Percentiles rank a stretch among this genome's conserved stretches.
Conservation (phyloP, 2,888 invertebrate genomes). For the Aelia acuminata region DNA sequence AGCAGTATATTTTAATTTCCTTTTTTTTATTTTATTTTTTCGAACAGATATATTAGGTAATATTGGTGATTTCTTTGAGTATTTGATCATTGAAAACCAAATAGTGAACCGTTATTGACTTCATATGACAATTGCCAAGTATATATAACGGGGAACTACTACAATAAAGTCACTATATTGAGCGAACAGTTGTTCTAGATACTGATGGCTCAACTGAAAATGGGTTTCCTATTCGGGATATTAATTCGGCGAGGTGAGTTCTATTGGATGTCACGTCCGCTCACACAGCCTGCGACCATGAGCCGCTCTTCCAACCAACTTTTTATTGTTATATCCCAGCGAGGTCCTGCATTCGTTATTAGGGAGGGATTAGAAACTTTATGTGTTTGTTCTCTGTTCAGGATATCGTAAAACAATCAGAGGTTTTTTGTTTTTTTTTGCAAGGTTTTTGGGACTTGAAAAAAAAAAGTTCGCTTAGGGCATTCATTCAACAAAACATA, state of each 20-base stretch:
- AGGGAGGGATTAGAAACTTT: conserved; percentile 8
- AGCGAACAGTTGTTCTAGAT: neutral
- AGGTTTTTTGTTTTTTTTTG: neutral
- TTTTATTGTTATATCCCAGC: conserved; percentile 33
- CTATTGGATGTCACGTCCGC: neutral
- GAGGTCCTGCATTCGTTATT: conserved; percentile 15
- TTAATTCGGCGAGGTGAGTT: neutral
- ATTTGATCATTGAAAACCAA: too few relatives aligned
- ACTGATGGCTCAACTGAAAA: neutral
- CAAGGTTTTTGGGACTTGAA: neutral
- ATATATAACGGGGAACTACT: neutral
- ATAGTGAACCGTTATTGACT: too few relatives aligned
- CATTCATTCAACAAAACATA: too few relatives aligned
- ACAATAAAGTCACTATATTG: neutral
- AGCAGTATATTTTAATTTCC: too few relatives aligned
- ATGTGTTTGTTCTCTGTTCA: neutral
- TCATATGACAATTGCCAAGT: neutral
- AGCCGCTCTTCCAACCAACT: neutral
- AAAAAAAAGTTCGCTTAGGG: too few relatives aligned
- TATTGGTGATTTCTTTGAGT: too few relatives aligned
- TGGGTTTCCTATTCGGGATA: neutral
- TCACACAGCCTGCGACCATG: neutral
- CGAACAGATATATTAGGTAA: too few relatives aligned
- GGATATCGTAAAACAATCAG: neutral
- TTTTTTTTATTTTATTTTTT: too few relatives aligned